These are phyloP conservation scores for Heteromyza rotundicornis DNA, from an alignment of 2,888 invertebrate species.

Conservation along the genomic window DNA sequence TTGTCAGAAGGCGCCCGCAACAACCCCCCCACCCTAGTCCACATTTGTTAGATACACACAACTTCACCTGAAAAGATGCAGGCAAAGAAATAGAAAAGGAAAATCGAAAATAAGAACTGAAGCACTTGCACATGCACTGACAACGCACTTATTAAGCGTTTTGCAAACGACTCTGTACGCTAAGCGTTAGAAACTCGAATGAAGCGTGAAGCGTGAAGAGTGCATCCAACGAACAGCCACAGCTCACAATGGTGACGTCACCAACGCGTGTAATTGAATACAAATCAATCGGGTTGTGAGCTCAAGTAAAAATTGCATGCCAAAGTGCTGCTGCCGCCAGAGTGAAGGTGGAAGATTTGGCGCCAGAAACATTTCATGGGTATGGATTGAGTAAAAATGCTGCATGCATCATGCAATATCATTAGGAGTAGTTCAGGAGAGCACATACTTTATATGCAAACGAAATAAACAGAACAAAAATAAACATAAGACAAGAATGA, in stretches of 20 bases:
- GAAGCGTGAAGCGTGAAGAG: too few relatives aligned
- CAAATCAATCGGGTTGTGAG: constrained; percentile 1
- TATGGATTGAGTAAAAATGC: not conserved
- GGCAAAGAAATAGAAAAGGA: not conserved
- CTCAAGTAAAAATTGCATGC: not conserved
- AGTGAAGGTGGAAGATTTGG: not conserved
- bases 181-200: too few relatives aligned
- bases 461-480: not conserved
- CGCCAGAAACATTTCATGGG: not conserved
- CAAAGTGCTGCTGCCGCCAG: not conserved
- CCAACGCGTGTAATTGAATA: constrained; percentile 1
- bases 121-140: too few relatives aligned
- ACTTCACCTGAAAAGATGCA: too few relatives aligned
- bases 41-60: too few relatives aligned
- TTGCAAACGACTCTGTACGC: too few relatives aligned
- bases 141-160: too few relatives aligned
- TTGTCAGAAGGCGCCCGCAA: too few relatives aligned
- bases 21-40: too few relatives aligned
- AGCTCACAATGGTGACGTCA: not conserved
- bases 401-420: not conserved
- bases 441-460: not conserved
- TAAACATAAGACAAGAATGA: not conserved
- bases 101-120: too few relatives aligned
- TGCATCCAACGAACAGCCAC: not conserved
- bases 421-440: not conserved